Percentiles rank a stretch among this genome's conserved stretches.
phyloP scores from a whole-genome alignment of 2,113 vertebrate genomes.

The Laticauda laticaudata region DNA sequence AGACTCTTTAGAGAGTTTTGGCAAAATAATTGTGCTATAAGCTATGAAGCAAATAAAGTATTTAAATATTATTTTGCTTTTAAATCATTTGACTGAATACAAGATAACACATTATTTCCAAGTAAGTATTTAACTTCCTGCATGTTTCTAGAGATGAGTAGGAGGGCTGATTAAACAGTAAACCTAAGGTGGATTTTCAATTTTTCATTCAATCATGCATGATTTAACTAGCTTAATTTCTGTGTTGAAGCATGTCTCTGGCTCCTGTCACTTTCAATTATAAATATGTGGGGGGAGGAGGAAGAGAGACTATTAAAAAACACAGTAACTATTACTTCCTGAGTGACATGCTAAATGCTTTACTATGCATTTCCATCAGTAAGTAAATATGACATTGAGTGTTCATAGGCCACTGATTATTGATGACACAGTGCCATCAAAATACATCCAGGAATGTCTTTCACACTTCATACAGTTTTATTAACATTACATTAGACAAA shows the following conservation, averaged over 20 bases:
- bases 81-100: conserved; percentile 41
- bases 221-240: conserved; percentile 56
- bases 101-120: conserved; percentile 32
- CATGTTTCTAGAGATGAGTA: conserved; percentile 42
- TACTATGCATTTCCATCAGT: conserved; percentile 55
- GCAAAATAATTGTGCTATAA: background rate
- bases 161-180: conserved; percentile 52
- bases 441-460: conserved; percentile 40
- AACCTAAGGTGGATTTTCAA: conserved; percentile 45
- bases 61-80: conserved; percentile 31
- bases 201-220: conserved; percentile 53
- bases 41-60: conserved; percentile 18
- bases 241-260: conserved; percentile 52
- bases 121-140: conserved; percentile 25
- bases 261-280: conserved; percentile 44
- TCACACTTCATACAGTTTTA: conserved; percentile 8
- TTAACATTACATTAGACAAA: conserved; percentile 20
- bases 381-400: conserved; percentile 49
- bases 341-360: conserved; percentile 41
- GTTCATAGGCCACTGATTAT: conserved; percentile 53
- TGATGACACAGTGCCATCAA: conserved; percentile 53
- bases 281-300: conserved; percentile 36
- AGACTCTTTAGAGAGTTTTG: background rate
- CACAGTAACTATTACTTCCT: conserved; percentile 31
- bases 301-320: conserved; percentile 12